Conservation (phyloP, 1,140 invertebrate genomes). For the Rhizoglyphus robini region DNA sequence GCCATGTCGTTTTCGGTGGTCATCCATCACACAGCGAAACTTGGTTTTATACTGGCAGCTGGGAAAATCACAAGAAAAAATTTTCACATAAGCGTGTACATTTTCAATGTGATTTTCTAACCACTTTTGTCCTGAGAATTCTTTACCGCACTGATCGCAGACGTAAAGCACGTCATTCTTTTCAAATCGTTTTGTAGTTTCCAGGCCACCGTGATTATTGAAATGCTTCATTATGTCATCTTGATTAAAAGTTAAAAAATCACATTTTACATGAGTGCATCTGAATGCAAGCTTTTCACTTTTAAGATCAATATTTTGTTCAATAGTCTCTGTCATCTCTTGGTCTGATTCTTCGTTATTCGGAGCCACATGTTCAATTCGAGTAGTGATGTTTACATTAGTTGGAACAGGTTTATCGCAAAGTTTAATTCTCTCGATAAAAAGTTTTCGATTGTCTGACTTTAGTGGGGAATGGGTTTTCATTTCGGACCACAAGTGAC, state of each 20-base stretch:
- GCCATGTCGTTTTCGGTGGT: neutral
- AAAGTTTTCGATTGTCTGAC: too few relatives aligned
- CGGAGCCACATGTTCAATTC: too few relatives aligned
- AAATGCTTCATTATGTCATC: neutral
- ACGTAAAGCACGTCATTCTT: neutral
- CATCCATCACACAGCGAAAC: neutral
- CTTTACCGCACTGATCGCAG: slow-evolving; percentile 10
- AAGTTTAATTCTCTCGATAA: too few relatives aligned
- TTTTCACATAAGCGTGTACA: neutral
- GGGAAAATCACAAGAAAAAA: neutral
- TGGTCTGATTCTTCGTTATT: too few relatives aligned
- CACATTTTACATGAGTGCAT: slow-evolving; percentile 4
- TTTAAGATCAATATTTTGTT: neutral
- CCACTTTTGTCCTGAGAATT: slow-evolving; percentile 13
- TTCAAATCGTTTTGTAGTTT: neutral
- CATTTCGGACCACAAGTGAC: too few relatives aligned
- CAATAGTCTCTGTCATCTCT: too few relatives aligned
- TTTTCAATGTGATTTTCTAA: slow-evolving; percentile 5
- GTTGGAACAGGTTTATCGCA: too few relatives aligned
- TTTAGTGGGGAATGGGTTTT: neutral
- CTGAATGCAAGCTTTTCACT: neutral
- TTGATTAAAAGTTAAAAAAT: neutral
- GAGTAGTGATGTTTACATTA: too few relatives aligned
- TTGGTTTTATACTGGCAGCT: neutral
- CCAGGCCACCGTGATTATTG: neutral